A percentile compares a stretch with the other conserved stretches of the same genome.
Conservation (phyloP, 2,113 vertebrate genomes). For the Smithornis capensis region DNA sequence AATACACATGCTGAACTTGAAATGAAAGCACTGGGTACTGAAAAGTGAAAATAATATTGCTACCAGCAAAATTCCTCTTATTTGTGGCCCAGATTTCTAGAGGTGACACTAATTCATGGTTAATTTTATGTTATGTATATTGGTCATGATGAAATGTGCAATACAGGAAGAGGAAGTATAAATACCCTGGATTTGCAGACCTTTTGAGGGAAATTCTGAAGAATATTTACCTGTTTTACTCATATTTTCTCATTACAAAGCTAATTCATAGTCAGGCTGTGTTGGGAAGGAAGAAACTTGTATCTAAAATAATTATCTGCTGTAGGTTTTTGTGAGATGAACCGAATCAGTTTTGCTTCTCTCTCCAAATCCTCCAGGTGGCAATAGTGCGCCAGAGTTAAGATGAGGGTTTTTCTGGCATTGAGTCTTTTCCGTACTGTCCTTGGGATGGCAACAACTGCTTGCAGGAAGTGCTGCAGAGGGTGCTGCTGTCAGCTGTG, state of each 20-base stretch:
- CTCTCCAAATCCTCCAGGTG: conserved; percentile 57
- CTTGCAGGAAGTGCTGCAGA: neutral
- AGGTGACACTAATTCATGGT: neutral
- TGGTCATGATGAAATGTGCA: neutral
- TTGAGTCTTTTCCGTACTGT: neutral
- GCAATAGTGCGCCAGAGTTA: conserved; percentile 35
- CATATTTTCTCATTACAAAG: neutral
- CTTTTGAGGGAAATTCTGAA: neutral
- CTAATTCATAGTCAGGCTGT: neutral
- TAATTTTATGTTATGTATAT: neutral
- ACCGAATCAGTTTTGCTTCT: neutral
- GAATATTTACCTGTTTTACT: neutral
- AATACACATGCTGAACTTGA: neutral
- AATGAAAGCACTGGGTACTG: neutral
- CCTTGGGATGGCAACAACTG: neutral
- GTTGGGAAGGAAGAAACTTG: neutral
- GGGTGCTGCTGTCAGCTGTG: neutral
- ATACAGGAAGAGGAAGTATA: neutral
- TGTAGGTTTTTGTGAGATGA: neutral
- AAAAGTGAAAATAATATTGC: neutral
- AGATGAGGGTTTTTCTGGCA: neutral
- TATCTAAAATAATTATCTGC: neutral
- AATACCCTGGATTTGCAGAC: neutral
- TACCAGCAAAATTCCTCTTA: neutral
- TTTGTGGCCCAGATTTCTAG: neutral